Conservation (phyloP, 2,113 vertebrate species). For the Osmerus mordax region DNA sequence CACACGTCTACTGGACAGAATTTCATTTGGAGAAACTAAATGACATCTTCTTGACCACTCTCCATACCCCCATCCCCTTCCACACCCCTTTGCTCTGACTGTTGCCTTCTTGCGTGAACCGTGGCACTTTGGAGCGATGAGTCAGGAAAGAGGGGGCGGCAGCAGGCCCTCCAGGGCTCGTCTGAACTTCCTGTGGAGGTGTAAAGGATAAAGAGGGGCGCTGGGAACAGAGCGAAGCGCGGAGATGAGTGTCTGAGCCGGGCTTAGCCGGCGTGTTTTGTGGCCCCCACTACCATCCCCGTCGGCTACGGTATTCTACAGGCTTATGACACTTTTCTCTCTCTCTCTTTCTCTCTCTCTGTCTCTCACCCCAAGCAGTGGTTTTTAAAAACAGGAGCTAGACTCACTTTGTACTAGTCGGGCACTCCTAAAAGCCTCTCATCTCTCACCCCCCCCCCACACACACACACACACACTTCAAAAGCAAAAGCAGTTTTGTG, state of each 20-base stretch:
- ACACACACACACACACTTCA: too few relatives aligned
- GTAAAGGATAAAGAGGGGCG: conserved; percentile 65
- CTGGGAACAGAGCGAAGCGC: conserved; percentile 56
- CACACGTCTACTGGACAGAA: neutral
- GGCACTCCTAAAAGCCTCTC: conserved; percentile 50
- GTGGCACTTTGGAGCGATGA: conserved; percentile 6
- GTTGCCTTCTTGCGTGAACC: conserved; percentile 45
- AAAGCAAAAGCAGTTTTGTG: conserved; percentile 44
- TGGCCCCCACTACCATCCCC: conserved; percentile 54
- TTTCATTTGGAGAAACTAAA: neutral
- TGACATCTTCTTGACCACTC: too few relatives aligned
- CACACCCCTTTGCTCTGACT: neutral
- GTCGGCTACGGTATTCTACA: conserved; percentile 57
- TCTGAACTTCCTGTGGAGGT: conserved; percentile 70
- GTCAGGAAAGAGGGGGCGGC: neutral
- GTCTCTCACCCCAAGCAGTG: conserved; percentile 35
- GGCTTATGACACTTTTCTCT: conserved; percentile 15
- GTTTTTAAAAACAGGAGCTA: conserved; percentile 36
- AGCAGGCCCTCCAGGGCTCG: conserved; percentile 48
- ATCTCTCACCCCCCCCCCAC: conserved; percentile 15
- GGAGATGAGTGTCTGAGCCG: conserved; percentile 72
- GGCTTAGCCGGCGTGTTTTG: conserved; percentile 60
- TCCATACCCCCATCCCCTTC: neutral
- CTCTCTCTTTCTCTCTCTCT: neutral
- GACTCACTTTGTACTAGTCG: conserved; percentile 51